Conservation (phyloP, 2,888 invertebrate species). For the Frankliniella intonsa region DNA sequence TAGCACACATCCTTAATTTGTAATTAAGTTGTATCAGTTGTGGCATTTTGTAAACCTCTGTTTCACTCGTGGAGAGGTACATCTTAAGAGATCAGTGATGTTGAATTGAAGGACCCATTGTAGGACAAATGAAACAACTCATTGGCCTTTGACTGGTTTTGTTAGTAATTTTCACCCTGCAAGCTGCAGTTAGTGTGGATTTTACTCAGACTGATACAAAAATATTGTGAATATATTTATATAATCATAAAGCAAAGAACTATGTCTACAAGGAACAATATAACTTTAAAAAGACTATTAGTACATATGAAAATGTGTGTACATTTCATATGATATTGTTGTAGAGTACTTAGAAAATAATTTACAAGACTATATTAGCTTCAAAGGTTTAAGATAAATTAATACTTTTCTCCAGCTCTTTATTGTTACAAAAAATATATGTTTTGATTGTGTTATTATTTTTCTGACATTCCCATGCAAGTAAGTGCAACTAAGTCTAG, state of each 20-base stretch:
- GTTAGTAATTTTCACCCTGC: background rate
- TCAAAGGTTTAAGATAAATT: slow-evolving; percentile 9
- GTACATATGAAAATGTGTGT: slow-evolving; percentile 9
- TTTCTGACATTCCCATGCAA: slow-evolving; percentile 25
- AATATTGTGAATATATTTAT: slow-evolving; percentile 25
- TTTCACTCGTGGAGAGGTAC: background rate
- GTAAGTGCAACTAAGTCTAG: slow-evolving; percentile 7
- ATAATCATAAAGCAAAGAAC: background rate
- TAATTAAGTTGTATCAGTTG: background rate
- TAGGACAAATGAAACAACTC: background rate
- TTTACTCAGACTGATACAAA: slow-evolving; percentile 22
- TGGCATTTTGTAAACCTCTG: too few species aligned
- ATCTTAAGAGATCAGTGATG: background rate
- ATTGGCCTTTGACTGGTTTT: slow-evolving; percentile 5
- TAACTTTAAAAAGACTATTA: slow-evolving; percentile 24
- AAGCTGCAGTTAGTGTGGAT: background rate
- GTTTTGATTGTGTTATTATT: slow-evolving; percentile 23
- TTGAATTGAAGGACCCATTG: background rate
- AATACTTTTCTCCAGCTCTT: slow-evolving; percentile 5
- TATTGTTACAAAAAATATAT: slow-evolving; percentile 24
- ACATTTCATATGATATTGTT: slow-evolving; percentile 25
- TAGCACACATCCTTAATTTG: background rate
- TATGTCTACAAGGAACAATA: slow-evolving; percentile 18
- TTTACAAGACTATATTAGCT: slow-evolving; percentile 5
- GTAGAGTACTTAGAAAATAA: slow-evolving; percentile 23